These are phyloP conservation scores for Agonopterix heracliana DNA, from an alignment of 2,888 invertebrate species.

Conservation along the genomic window DNA sequence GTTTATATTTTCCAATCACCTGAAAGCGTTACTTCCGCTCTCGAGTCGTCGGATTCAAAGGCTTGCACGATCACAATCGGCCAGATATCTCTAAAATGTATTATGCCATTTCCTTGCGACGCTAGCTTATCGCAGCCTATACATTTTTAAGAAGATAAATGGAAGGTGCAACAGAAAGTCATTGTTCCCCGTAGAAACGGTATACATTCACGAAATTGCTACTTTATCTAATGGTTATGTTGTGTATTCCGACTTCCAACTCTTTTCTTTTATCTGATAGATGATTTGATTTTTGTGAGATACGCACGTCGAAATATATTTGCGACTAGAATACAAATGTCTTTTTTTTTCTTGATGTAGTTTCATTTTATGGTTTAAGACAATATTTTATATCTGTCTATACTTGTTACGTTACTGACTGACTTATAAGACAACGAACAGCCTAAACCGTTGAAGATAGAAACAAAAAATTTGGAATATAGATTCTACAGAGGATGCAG, in stretches of 20 bases:
- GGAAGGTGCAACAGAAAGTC: slow-evolving; percentile 31
- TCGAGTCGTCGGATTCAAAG: slow-evolving; percentile 11
- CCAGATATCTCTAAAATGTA: slow-evolving; percentile 49
- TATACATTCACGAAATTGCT: slow-evolving; percentile 10
- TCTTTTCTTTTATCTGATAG: background rate
- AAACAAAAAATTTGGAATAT: too few species aligned
- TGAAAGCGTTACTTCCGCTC: slow-evolving; percentile 17
- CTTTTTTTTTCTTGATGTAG: too few species aligned
- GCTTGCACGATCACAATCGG: slow-evolving; percentile 35
- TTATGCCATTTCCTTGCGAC: slow-evolving; percentile 48
- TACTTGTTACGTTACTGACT: too few species aligned
- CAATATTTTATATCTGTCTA: too few species aligned
- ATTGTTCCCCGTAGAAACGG: slow-evolving; percentile 16
- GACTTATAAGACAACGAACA: too few species aligned
- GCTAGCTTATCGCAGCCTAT: slow-evolving; percentile 46
- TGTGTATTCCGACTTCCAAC: slow-evolving; percentile 6
- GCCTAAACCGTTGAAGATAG: too few species aligned
- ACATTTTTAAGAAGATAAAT: slow-evolving; percentile 49
- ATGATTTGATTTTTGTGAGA: background rate
- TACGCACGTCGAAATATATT: too few species aligned
- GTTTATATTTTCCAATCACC: slow-evolving; percentile 3
- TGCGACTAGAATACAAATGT: too few species aligned
- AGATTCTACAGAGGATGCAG: too few species aligned
- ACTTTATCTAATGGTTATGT: slow-evolving; percentile 11
- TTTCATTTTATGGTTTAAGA: too few species aligned